phyloP scores from a whole-genome alignment of 2,888 invertebrate species.

The Halictus quadricinctus region DNA sequence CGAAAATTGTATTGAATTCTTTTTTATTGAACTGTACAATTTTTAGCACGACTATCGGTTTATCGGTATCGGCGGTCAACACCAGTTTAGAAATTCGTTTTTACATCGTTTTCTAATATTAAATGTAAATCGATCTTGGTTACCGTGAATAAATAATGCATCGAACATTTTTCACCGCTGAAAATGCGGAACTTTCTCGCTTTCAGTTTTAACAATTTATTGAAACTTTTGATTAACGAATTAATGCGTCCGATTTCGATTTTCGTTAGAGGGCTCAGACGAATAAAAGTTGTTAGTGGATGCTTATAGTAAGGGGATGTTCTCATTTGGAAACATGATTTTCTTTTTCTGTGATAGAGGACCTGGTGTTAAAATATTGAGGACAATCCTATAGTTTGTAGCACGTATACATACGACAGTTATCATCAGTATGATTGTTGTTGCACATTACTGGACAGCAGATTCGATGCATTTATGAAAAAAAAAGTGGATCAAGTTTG shows the following conservation, averaged over 20 bases:
- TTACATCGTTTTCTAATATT: not conserved
- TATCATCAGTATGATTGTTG: no score
- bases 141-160: constrained; percentile 13
- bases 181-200: not conserved
- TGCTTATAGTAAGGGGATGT: not conserved
- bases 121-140: not conserved
- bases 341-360: no score
- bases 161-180: not conserved
- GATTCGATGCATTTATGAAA: no score
- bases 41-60: not conserved
- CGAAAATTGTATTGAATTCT: not conserved
- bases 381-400: not conserved
- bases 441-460: no score
- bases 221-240: no score
- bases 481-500: no score
- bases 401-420: not conserved
- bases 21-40: not conserved
- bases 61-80: not conserved
- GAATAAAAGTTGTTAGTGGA: not conserved
- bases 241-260: not conserved
- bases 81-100: constrained; percentile 3
- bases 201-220: not conserved
- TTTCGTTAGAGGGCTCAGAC: not conserved
- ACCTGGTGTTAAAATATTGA: not conserved
- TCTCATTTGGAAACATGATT: no score